Evolutionary conservation across 1,140 invertebrate genomes (phyloP).

Genomic region (Diachasmimorpha longicaudata): DNA sequence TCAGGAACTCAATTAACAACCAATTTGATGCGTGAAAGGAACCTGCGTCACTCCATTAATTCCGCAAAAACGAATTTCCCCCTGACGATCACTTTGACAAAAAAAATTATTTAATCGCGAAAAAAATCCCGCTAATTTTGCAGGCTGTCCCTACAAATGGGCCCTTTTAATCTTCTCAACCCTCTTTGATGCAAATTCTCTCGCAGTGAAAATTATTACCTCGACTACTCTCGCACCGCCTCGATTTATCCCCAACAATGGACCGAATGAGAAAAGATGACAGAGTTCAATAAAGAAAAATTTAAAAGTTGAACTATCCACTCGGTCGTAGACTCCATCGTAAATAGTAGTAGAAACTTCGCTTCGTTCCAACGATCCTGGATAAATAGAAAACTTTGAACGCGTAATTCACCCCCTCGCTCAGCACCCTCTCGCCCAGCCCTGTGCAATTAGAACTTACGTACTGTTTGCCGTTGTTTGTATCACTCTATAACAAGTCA

Average conservation of each 20-base stretch:
- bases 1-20: too few species aligned
- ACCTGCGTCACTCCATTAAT: too few species aligned
- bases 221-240: not conserved
- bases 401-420: not conserved
- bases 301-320: conserved; percentile 5
- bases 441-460: conserved; percentile 20
- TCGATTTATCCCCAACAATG: not conserved
- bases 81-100: too few species aligned
- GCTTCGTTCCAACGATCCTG: not conserved
- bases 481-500: conserved; percentile 1
- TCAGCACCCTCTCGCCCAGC: not conserved
- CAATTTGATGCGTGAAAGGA: too few species aligned
- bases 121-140: too few species aligned
- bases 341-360: conserved; percentile 22
- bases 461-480: not conserved
- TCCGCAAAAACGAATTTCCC: too few species aligned
- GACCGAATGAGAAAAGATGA: not conserved
- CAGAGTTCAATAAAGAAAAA: conserved; percentile 7
- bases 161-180: too few species aligned
- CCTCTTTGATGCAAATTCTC: too few species aligned
- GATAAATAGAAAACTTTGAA: conserved; percentile 19
- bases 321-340: not conserved
- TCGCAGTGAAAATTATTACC: not conserved
- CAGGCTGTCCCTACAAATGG: too few species aligned
- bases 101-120: too few species aligned